phyloP scores from a whole-genome alignment of 2,888 invertebrate species.

The Sussaba pulchella region DNA sequence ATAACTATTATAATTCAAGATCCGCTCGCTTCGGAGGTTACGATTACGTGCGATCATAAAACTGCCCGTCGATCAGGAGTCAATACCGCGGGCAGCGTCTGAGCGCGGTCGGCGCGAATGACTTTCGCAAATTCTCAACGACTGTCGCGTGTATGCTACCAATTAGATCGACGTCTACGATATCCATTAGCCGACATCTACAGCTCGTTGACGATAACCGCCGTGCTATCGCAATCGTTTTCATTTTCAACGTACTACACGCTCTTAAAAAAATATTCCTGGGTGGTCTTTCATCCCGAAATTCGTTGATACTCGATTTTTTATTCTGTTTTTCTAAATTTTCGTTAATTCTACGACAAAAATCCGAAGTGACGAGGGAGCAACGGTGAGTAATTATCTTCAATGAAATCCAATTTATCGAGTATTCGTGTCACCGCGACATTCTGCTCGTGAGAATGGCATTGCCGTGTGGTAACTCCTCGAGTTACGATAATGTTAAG shows the following conservation, averaged over 20 bases:
- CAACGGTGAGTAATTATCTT: not conserved
- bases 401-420: not conserved
- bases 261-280: slow-evolving; percentile 31
- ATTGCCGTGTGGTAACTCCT: slow-evolving; percentile 38
- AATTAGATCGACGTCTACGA: slow-evolving; percentile 68
- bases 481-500: slow-evolving; percentile 61
- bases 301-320: slow-evolving; percentile 4
- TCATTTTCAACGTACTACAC: slow-evolving; percentile 50
- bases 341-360: not conserved
- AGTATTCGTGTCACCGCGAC: not conserved
- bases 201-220: slow-evolving; percentile 62
- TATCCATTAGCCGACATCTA: slow-evolving; percentile 57
- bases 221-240: slow-evolving; percentile 61
- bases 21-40: no score
- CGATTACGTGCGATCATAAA: slow-evolving; percentile 13
- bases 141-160: slow-evolving; percentile 66
- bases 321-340: slow-evolving; percentile 23
- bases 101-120: slow-evolving; percentile 42
- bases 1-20: no score
- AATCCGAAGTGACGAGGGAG: slow-evolving; percentile 27
- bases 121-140: slow-evolving; percentile 61
- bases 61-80: slow-evolving; percentile 30
- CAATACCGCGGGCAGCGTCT: slow-evolving; percentile 44
- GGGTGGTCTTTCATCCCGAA: slow-evolving; percentile 49
- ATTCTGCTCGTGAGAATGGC: slow-evolving; percentile 45